Evolutionary conservation across 2,888 invertebrate species (phyloP).

Genomic region (Creontiades dilutus): DNA sequence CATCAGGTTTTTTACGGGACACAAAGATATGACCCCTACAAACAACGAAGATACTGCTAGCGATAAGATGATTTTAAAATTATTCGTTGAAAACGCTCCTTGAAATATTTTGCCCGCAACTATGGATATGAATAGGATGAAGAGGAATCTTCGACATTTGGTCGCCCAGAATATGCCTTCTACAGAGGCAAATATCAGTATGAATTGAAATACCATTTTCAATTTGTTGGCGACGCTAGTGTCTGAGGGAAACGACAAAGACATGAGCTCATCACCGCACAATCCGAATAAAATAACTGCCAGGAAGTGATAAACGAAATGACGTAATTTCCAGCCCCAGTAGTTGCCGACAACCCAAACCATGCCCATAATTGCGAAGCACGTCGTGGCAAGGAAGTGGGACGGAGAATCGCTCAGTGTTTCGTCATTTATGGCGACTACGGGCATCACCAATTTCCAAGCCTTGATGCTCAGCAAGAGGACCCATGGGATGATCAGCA

Average conservation of each 20-base stretch:
- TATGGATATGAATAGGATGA: background rate
- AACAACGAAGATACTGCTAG: background rate
- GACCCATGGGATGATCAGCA: background rate
- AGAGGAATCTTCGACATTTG: background rate
- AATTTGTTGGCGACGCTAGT: background rate
- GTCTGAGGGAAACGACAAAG: background rate
- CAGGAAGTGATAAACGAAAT: background rate
- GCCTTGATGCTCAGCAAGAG: background rate
- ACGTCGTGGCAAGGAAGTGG: background rate
- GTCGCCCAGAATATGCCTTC: conserved; percentile 43
- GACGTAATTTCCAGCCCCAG: background rate
- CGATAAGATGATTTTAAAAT: background rate
- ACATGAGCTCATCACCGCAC: background rate
- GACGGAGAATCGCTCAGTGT: background rate
- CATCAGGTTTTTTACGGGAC: background rate
- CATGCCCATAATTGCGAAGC: background rate
- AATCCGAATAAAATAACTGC: background rate
- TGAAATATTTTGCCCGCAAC: conserved; percentile 24
- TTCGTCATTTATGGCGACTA: background rate
- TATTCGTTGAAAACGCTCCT: conserved; percentile 1
- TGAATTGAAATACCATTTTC: background rate
- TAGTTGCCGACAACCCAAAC: background rate
- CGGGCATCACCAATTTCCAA: background rate
- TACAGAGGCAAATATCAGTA: background rate
- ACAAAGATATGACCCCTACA: background rate